phyloP scores from a whole-genome alignment of 2,113 vertebrate genomes.

The Holacanthus passer region DNA sequence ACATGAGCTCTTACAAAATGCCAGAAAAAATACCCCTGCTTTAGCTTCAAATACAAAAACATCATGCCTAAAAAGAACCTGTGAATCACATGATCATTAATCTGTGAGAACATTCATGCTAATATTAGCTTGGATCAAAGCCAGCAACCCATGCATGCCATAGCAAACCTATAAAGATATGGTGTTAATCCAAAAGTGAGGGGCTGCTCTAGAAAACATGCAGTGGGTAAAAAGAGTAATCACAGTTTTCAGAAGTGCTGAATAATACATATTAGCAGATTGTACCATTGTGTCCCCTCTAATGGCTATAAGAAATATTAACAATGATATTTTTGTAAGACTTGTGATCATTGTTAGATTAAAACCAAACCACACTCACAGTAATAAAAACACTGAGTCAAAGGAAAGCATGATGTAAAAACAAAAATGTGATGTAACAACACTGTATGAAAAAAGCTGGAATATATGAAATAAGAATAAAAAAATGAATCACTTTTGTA shows the following conservation, averaged over 20 bases:
- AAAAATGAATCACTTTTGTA: conserved; percentile 25
- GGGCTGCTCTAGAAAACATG: conserved; percentile 62
- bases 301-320: conserved; percentile 50
- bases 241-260: conserved; percentile 69
- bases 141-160: conserved; percentile 70
- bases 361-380: conserved; percentile 63
- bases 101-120: conserved; percentile 67
- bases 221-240: conserved; percentile 61
- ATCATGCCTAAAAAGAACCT: conserved; percentile 67
- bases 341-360: conserved; percentile 34
- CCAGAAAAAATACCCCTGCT: conserved; percentile 44
- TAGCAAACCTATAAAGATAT: conserved; percentile 64
- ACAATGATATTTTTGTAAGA: not conserved
- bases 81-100: conserved; percentile 50
- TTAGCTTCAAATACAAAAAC: conserved; percentile 60
- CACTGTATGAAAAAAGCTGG: conserved; percentile 23
- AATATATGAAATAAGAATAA: conserved; percentile 44
- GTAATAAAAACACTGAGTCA: conserved; percentile 68
- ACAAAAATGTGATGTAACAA: conserved; percentile 18
- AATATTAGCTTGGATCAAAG: conserved; percentile 63
- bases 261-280: conserved; percentile 49
- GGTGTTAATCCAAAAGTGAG: conserved; percentile 62
- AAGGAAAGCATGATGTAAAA: conserved; percentile 82
- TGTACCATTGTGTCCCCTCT: conserved; percentile 20
- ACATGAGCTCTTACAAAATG: conserved; percentile 55